A percentile compares a stretch with the other conserved stretches of the same genome.
phyloP scores from a whole-genome alignment of 2,888 invertebrate species.

The Caenorhabditis auriculariae region DNA sequence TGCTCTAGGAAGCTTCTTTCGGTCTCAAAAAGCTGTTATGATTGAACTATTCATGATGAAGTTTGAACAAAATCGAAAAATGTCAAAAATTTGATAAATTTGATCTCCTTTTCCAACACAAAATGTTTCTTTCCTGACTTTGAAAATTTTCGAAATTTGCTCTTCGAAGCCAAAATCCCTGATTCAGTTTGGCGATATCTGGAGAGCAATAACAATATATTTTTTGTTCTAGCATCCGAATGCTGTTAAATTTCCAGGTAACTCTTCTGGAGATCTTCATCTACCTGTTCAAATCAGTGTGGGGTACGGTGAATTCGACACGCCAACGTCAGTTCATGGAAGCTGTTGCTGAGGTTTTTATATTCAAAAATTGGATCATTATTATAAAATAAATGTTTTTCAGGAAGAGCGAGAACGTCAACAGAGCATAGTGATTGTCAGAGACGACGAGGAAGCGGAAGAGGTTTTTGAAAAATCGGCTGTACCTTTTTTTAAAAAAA shows the following conservation, averaged over 20 bases:
- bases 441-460: conserved; percentile 19
- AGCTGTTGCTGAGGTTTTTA: conserved; percentile 18
- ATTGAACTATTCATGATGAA: too few relatives aligned
- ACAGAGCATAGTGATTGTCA: conserved; percentile 40
- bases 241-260: conserved; percentile 25
- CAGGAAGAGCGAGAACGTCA: conserved; percentile 33
- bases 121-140: too few relatives aligned
- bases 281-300: conserved; percentile 45
- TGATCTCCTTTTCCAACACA: too few relatives aligned
- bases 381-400: conserved; percentile 2
- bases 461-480: not conserved
- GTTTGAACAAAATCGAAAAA: too few relatives aligned
- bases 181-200: too few relatives aligned
- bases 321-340: conserved; percentile 48
- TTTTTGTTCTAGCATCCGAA: not conserved
- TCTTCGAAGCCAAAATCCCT: too few relatives aligned
- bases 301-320: conserved; percentile 45
- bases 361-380: not conserved
- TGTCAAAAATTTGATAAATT: too few relatives aligned
- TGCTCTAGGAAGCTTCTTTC: too few relatives aligned
- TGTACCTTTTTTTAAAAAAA: not conserved
- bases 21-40: too few relatives aligned
- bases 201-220: not conserved
- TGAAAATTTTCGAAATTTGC: too few relatives aligned
- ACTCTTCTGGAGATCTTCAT: conserved; percentile 53